Evolutionary conservation across 2,797 vertebrate species (phyloP).

Genomic region (Siniperca undulata): DNA sequence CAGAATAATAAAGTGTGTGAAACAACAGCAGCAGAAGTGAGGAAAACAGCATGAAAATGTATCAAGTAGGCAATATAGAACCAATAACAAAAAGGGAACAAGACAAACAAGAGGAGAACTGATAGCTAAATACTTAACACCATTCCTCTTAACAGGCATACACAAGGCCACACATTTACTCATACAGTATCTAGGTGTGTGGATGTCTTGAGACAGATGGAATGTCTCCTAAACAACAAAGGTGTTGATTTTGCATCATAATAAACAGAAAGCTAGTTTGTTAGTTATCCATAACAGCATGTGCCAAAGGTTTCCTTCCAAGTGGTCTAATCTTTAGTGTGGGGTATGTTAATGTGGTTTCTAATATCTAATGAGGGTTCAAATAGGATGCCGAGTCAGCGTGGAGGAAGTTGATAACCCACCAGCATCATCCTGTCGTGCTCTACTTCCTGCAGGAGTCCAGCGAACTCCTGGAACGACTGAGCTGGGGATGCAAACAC

Average conservation of each 20-base stretch:
- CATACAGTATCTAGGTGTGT: background rate
- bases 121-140: constrained; percentile 31
- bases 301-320: background rate
- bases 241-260: background rate
- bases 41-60: constrained; percentile 3
- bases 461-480: constrained; percentile 97
- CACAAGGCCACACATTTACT: background rate
- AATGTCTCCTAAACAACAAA: too few relatives aligned
- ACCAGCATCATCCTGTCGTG: constrained; percentile 98
- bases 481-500: constrained; percentile 85
- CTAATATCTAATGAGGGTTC: constrained; percentile 16
- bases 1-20: background rate
- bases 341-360: constrained; percentile 14
- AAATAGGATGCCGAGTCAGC: constrained; percentile 41
- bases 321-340: background rate
- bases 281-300: background rate
- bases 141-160: background rate
- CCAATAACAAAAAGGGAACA: constrained; percentile 34
- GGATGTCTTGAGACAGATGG: background rate
- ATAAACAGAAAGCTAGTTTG: background rate
- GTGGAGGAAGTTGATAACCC: constrained; percentile 77
- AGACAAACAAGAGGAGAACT: constrained; percentile 37
- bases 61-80: background rate
- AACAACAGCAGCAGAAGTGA: background rate
- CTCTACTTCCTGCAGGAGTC: constrained; percentile 94